Base-by-base conservation (phyloP, 2,797 vertebrate species). In the Trematomus bernacchii region DNA sequence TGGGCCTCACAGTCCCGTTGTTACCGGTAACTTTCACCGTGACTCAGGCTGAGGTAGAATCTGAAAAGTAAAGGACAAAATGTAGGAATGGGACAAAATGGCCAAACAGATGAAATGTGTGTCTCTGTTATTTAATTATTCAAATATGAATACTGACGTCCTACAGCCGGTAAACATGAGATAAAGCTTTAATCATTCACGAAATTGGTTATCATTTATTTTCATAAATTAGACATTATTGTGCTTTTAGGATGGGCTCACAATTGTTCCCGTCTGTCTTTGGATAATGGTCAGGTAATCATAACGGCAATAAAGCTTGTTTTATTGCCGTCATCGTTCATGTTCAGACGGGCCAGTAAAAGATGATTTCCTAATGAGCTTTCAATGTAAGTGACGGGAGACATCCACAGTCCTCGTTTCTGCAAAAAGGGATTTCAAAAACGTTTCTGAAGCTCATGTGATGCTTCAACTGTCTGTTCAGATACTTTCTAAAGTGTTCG, bases 51-150 rank as follows among this genome's bases (percentile, higher is more conserved):
- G 47, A 62, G 37, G 55, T 42, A 40, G 10, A 76, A 79, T 73
- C 78, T 88, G 79, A 58, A 74, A 55, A 74, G 52, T 54, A 48
- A 77, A 46, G 44, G n/a, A 77, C 57, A 73, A 52, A 78, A 70
- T 13, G 6, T 10, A 18, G 46, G 42, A 64, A 59, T 2, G 62
- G 12, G 43, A 61, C n/a, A 57, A 37, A 66, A 40, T 14, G 16
- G 23, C 30, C 30, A 59, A 74, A 65, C 15, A 52, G 51, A 52
- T 62, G 7, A 70, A 18, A 52, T 53, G 5, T 37, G 11, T 33
- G 61, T n/a, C n/a, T n/a, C n/a, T n/a, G 42, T 13, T 50, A 9
- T 0, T 46, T 10, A 44, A 42, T 27, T 42, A 5, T 52, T 66
- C 48, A 66, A 37, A 52, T 54, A 46, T 14, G 51, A 70, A 68